Evolutionary conservation across 2,888 invertebrate genomes (phyloP).

Genomic region (Cataglyphis cursor): DNA sequence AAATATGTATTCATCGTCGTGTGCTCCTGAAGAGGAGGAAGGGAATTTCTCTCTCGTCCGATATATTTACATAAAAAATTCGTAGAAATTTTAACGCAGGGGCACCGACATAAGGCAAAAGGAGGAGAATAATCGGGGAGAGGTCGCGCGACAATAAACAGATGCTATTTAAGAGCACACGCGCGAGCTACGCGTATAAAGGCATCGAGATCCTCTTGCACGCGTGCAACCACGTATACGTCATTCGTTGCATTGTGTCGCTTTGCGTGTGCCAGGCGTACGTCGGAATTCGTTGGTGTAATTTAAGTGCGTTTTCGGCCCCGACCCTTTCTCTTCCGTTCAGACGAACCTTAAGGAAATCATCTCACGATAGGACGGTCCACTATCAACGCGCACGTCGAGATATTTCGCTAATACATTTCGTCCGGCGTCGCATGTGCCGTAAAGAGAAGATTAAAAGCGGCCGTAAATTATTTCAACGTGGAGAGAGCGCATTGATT

Average conservation of each 20-base stretch:
- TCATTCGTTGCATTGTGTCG: slow-evolving; percentile 82
- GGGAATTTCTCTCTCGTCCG: slow-evolving; percentile 22
- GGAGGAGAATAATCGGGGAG: background rate
- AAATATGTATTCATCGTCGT: slow-evolving; percentile 23
- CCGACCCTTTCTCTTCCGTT: background rate
- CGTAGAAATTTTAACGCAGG: slow-evolving; percentile 26
- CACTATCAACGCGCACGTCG: background rate
- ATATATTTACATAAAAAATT: slow-evolving; percentile 54
- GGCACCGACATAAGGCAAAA: background rate
- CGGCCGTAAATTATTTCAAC: slow-evolving; percentile 61
- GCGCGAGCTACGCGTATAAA: slow-evolving; percentile 26
- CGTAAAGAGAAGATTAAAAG: slow-evolving; percentile 39
- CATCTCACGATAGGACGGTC: background rate
- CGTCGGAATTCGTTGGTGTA: slow-evolving; percentile 63
- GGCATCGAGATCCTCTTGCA: slow-evolving; percentile 63
- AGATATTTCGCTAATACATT: background rate
- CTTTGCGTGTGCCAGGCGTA: slow-evolving; percentile 69
- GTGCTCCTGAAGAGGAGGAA: background rate
- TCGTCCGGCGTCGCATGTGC: slow-evolving; percentile 10
- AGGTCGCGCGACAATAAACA: background rate
- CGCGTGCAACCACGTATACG: slow-evolving; percentile 80
- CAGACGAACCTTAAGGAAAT: background rate
- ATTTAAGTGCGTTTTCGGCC: background rate
- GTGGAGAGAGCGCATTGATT: slow-evolving; percentile 63
- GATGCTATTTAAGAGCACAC: slow-evolving; percentile 15